These are phyloP conservation scores for Bombus confusus DNA, from an alignment of 1,140 invertebrate species.

Conservation along the genomic window DNA sequence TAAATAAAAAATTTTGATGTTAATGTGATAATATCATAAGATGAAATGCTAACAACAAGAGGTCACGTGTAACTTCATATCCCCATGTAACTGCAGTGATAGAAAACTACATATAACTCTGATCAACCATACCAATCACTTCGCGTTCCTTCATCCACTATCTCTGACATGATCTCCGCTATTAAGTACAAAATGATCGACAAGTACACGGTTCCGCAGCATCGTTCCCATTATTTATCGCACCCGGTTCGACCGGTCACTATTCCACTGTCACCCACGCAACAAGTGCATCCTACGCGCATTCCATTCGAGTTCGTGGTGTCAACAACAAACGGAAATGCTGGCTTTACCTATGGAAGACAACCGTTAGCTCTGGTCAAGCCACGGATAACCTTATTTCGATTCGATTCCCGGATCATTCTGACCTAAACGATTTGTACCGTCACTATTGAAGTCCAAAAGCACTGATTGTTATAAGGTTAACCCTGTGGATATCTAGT, in stretches of 20 bases:
- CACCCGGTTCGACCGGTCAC: background rate
- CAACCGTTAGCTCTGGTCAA: constrained; percentile 18
- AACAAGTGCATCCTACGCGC: constrained; percentile 40
- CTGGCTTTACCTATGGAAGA: background rate
- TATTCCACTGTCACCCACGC: constrained; percentile 23
- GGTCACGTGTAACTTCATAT: background rate
- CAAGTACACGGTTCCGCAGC: background rate
- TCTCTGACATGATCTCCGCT: background rate
- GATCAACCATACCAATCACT: background rate
- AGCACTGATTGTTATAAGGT: constrained; percentile 33
- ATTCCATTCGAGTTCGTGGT: constrained; percentile 2
- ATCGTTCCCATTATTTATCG: background rate
- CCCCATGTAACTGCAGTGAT: background rate
- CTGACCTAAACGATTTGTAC: background rate
- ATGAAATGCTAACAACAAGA: background rate
- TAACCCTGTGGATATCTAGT: constrained; percentile 6
- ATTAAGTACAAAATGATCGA: constrained; percentile 16
- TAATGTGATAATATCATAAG: background rate
- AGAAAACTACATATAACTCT: background rate
- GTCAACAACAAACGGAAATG: background rate
- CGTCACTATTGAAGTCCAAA: constrained; percentile 57
- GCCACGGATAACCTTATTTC: constrained; percentile 2
- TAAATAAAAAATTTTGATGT: background rate
- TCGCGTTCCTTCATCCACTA: background rate
- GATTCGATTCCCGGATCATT: background rate